Evolutionary conservation across 1,140 invertebrate species (phyloP).

Genomic region (Orius insidiosus): DNA sequence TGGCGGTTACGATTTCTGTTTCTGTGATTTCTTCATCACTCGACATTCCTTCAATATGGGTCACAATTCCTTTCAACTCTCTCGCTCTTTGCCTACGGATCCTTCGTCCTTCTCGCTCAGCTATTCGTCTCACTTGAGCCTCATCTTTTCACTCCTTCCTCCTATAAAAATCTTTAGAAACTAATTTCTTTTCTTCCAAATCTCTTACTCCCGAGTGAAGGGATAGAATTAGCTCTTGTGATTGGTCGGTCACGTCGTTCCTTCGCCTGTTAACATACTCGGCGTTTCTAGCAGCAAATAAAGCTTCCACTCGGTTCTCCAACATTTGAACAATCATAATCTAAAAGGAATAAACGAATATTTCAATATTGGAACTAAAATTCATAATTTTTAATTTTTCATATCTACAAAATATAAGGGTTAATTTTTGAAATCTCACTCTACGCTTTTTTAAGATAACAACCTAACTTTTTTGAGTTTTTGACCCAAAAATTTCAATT

Average conservation of each 20-base stretch:
- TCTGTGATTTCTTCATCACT: conserved; percentile 90
- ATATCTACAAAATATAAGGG: too few relatives aligned
- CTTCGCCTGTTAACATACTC: conserved; percentile 64
- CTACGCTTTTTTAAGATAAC: too few relatives aligned
- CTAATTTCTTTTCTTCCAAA: not conserved
- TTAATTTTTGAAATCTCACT: too few relatives aligned
- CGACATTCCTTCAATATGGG: conserved; percentile 87
- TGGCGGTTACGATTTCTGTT: conserved; percentile 50
- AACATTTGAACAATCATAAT: conserved; percentile 26
- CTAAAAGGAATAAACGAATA: conserved; percentile 16
- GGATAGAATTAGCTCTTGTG: conserved; percentile 56
- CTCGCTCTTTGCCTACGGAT: conserved; percentile 54
- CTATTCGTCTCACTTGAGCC: conserved; percentile 54
- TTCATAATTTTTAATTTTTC: too few relatives aligned
- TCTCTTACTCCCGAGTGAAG: conserved; percentile 30
- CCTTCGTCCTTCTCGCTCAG: conserved; percentile 70
- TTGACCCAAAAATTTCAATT: too few relatives aligned
- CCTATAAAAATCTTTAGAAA: not conserved
- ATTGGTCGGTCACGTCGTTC: conserved; percentile 83
- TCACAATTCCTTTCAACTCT: conserved; percentile 34
- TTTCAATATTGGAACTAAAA: too few relatives aligned
- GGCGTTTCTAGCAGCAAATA: conserved; percentile 50
- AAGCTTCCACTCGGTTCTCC: conserved; percentile 55
- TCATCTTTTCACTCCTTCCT: conserved; percentile 33
- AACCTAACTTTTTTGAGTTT: too few relatives aligned